Evolutionary conservation across 2,113 vertebrate species (phyloP).

Genomic region (Strix aluco): DNA sequence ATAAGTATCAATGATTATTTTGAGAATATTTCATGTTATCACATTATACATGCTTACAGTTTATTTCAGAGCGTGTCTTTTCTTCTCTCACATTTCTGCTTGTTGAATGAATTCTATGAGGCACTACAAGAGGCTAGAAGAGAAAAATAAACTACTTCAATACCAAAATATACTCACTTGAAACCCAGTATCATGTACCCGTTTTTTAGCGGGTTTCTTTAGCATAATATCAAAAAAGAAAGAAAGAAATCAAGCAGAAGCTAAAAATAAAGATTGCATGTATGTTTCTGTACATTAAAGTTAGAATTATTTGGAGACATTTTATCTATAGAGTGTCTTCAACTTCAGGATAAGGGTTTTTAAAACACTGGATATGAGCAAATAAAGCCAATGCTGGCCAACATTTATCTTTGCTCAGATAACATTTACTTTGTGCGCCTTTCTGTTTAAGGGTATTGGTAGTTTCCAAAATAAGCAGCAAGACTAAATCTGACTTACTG

Average conservation of each 20-base stretch:
- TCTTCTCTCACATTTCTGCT: conserved; percentile 94
- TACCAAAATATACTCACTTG: background rate
- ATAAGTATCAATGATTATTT: background rate
- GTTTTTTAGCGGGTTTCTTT: background rate
- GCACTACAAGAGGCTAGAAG: conserved; percentile 90
- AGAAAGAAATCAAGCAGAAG: background rate
- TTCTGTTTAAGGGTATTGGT: background rate
- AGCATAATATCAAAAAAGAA: background rate
- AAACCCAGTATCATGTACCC: background rate
- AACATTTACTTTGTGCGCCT: background rate
- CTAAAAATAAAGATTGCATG: background rate
- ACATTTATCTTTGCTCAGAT: background rate
- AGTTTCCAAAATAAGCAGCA: background rate
- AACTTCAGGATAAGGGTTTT: background rate
- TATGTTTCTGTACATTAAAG: background rate
- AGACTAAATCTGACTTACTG: background rate
- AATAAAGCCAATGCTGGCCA: background rate
- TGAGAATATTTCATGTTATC: background rate
- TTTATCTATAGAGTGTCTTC: background rate
- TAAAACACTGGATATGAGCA: background rate
- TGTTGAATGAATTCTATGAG: conserved; percentile 94
- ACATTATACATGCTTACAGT: conserved; percentile 82
- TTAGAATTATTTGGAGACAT: background rate
- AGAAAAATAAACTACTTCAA: conserved; percentile 42
- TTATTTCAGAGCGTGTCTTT: conserved; percentile 97